Evolutionary conservation across 30 jellyfish, hydroid and myxozoan species (phyloP).

Genomic region (Nemopilema nomurai): DNA sequence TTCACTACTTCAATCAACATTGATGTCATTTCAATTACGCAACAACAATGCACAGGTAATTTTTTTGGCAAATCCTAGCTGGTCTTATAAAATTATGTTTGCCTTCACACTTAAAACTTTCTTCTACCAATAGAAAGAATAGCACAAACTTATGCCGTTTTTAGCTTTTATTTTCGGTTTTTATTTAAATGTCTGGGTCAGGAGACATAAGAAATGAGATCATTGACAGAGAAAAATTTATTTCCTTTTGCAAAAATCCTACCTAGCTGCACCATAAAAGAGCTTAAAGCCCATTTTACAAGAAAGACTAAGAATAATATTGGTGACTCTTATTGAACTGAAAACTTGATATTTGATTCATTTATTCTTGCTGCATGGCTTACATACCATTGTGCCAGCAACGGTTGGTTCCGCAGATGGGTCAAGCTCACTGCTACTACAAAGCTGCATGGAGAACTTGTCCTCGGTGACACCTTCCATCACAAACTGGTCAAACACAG

Average conservation of each 20-base stretch:
- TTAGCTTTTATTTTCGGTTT: neutral
- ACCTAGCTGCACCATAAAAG: too few species aligned
- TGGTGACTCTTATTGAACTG: too few species aligned
- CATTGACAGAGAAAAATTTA: too few species aligned
- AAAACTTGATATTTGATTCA: too few species aligned
- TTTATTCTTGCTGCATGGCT: too few species aligned
- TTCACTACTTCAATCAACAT: neutral
- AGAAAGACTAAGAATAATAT: too few species aligned
- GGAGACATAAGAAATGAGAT: neutral
- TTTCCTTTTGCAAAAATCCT: too few species aligned
- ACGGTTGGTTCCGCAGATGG: constrained; percentile 98
- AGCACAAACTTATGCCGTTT: neutral
- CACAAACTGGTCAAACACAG: constrained; percentile 97
- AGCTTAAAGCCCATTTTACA: too few species aligned
- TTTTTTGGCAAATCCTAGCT: neutral
- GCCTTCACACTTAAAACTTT: neutral
- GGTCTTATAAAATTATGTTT: neutral
- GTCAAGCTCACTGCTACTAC: constrained; percentile 93
- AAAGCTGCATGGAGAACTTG: constrained; percentile 96
- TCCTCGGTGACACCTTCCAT: constrained; percentile 83
- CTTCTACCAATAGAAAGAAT: neutral
- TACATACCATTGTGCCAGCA: constrained; percentile 98
- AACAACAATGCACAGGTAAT: neutral
- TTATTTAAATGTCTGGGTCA: neutral
- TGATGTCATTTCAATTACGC: neutral